Evolutionary conservation across 2,888 invertebrate species (phyloP).

Genomic region (Pteria penguin): DNA sequence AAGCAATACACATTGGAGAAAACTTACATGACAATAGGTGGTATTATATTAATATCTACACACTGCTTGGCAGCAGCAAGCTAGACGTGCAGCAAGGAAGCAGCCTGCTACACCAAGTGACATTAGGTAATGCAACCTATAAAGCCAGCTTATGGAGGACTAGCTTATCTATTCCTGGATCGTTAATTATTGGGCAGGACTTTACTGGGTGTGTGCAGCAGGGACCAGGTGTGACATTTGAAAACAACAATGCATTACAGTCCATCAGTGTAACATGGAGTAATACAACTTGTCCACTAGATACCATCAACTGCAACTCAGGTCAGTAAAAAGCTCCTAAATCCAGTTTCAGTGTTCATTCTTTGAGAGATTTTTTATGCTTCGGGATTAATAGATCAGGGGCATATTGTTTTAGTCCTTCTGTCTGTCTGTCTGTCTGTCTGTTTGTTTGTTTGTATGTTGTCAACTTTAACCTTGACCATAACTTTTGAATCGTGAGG

Average conservation of each 20-base stretch:
- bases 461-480: neutral
- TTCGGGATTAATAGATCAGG: neutral
- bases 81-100: constrained; percentile 50
- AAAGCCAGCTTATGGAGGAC: constrained; percentile 50
- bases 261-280: constrained; percentile 51
- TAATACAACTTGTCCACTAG: constrained; percentile 46
- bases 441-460: neutral
- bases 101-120: constrained; percentile 34
- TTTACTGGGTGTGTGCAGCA: constrained; percentile 62
- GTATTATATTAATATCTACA: constrained; percentile 50
- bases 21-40: constrained; percentile 55
- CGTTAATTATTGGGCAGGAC: constrained; percentile 52
- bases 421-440: neutral
- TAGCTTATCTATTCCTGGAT: constrained; percentile 46
- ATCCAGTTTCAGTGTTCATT: neutral
- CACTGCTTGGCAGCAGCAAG: constrained; percentile 50
- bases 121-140: constrained; percentile 57
- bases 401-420: neutral
- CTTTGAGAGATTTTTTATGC: neutral
- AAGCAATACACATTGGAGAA: constrained; percentile 34
- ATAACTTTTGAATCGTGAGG: too few relatives aligned
- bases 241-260: constrained; percentile 35
- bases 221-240: constrained; percentile 60
- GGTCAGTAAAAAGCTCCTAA: constrained; percentile 33
- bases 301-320: constrained; percentile 38